phyloP scores from a whole-genome alignment of 2,113 vertebrate genomes.

The Cacatua alba region DNA sequence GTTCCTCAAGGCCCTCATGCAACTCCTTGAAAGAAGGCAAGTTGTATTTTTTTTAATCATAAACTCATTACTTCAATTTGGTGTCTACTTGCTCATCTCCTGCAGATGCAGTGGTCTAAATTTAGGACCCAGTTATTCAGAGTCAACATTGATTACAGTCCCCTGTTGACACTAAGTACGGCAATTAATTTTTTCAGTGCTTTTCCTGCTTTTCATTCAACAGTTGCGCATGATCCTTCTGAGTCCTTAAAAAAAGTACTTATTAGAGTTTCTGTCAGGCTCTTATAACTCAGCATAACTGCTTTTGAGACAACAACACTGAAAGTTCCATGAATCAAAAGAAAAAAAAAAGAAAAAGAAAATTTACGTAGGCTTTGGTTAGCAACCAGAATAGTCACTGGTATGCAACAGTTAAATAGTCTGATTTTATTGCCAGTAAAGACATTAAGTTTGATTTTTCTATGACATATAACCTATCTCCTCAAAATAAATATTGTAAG shows the following conservation, averaged over 20 bases:
- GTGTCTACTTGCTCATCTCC: not conserved
- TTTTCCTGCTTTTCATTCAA: not conserved
- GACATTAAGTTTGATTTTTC: not conserved
- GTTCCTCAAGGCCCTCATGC: not conserved
- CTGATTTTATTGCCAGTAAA: not conserved
- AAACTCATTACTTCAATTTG: not conserved
- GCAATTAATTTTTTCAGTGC: not conserved
- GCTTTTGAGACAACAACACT: not conserved
- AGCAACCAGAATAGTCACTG: not conserved
- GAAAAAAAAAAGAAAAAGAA: not conserved
- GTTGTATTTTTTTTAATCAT: not conserved
- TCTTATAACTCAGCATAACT: not conserved
- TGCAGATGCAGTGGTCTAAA: not conserved
- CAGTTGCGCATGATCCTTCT: not conserved
- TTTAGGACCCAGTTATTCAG: not conserved
- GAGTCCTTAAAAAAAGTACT: not conserved
- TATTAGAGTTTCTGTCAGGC: not conserved
- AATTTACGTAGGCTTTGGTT: not conserved
- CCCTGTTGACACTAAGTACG: not conserved
- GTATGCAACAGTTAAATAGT: not conserved
- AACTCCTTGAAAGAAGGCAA: not conserved
- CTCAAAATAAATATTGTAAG: not conserved
- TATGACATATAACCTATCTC: not conserved
- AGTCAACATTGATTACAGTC: not conserved
- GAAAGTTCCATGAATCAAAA: not conserved